These are phyloP conservation scores for Torymus texanus DNA, from an alignment of 2,888 invertebrate genomes.

Conservation along the genomic window DNA sequence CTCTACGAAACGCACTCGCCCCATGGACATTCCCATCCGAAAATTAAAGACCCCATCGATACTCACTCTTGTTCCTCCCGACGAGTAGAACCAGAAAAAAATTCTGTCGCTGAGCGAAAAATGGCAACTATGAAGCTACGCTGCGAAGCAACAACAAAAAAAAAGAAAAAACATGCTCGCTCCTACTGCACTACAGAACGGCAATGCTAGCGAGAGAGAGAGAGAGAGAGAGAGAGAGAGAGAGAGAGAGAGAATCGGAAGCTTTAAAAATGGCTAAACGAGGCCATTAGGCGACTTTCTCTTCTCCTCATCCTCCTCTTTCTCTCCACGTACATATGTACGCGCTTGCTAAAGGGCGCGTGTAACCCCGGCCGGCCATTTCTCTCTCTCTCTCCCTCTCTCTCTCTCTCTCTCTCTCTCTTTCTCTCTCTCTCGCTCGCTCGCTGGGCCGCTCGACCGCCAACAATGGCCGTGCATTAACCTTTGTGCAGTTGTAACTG, in stretches of 20 bases:
- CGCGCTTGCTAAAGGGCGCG: not conserved
- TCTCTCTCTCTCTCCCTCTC: too few species aligned
- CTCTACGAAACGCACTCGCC: not conserved
- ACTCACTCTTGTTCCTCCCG: not conserved
- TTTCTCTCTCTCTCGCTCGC: too few species aligned
- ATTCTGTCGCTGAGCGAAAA: not conserved
- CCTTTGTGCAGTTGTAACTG: slow-evolving; percentile 74
- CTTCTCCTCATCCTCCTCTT: too few species aligned
- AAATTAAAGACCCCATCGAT: slow-evolving; percentile 16
- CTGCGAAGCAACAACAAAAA: not conserved
- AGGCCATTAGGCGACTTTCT: slow-evolving; percentile 45
- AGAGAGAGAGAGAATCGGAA: slow-evolving; percentile 40
- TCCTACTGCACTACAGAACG: too few species aligned
- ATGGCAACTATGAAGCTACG: too few species aligned
- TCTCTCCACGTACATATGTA: not conserved
- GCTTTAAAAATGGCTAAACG: slow-evolving; percentile 55
- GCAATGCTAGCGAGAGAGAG: not conserved
- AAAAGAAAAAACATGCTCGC: not conserved
- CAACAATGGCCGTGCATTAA: slow-evolving; percentile 74
- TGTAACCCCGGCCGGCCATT: too few species aligned
- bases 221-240: not conserved
- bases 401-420: too few species aligned
- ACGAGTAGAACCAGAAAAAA: not conserved
- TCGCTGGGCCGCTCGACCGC: slow-evolving; percentile 60
- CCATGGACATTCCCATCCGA: not conserved